Base-by-base conservation (phyloP, 2,113 vertebrate genomes). In the Podarcis muralis region DNA sequence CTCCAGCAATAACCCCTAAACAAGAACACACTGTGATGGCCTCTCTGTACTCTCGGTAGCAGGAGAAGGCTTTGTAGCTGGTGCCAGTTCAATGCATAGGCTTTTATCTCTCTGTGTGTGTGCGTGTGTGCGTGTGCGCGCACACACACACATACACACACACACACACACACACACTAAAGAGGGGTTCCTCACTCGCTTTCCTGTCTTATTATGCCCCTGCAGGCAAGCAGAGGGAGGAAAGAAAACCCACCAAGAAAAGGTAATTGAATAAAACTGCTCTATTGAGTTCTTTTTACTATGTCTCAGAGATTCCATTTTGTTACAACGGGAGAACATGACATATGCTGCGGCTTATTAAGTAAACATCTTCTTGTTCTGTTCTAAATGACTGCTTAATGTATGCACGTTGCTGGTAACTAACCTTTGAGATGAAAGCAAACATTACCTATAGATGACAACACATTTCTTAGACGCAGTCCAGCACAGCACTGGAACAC, bases 361-460 rank as follows among this genome's bases (percentile, higher is more conserved):
- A 90, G 87, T 72, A 94, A 92, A 79, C 74, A 90, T 4, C 57
- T 92, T 5, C 88, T 91, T 20, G 53, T 76, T 77, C 79, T 90
- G 22, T 77, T 89, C 76, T 93, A 84, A 94, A 90, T 81, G 87
- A 65, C 27, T 92, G 83, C 59, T 88, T 81, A 65, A 84, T 89
- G 7, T 48, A 57, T 48, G 35, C 0, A 0, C 0, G 0, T 13
- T 88, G 62, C 32, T 89, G 68, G 71, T 90, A 93, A 88, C 82
- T 88, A 92, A 90, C 88, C 87, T 89, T 92, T 86, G 81, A 66
- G 91, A 92, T 91, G 40, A 84, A 72, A 84, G 57, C 87, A 90
- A 84, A 62, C 66, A 15, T 81, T 92, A 79, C 78, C 37, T 87
- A 87, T 86, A 89, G 89, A 92, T 87, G 92, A 72, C 77, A 83